Conservation (phyloP, 2,113 vertebrate genomes). For the Hemiscyllium ocellatum region DNA sequence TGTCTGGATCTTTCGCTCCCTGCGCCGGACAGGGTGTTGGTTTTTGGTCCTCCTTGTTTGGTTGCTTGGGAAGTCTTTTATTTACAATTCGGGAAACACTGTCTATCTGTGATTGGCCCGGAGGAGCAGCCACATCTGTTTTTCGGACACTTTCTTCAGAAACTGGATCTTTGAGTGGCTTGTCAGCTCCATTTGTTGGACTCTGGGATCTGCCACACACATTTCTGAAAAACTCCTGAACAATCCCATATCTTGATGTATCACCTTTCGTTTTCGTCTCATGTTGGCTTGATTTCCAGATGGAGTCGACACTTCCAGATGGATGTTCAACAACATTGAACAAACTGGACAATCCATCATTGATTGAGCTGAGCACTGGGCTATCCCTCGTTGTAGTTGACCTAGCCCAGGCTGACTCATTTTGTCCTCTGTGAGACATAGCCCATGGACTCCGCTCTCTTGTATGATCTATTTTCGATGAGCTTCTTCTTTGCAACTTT, state of each 20-base stretch:
- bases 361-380: constrained; percentile 86
- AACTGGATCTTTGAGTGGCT: constrained; percentile 42
- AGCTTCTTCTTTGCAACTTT: constrained; percentile 83
- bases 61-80: constrained; percentile 78
- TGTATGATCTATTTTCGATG: constrained; percentile 76
- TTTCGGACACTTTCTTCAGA: constrained; percentile 67
- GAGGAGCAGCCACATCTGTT: constrained; percentile 51
- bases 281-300: constrained; percentile 68
- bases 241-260: constrained; percentile 71
- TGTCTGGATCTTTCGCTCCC: constrained; percentile 52
- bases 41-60: constrained; percentile 65
- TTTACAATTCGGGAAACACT: constrained; percentile 71
- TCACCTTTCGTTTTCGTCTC: constrained; percentile 61
- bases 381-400: constrained; percentile 96
- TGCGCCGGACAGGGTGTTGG: constrained; percentile 44
- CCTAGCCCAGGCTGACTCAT: constrained; percentile 91
- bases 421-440: constrained; percentile 79
- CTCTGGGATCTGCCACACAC: constrained; percentile 69
- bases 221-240: constrained; percentile 85
- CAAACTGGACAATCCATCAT: constrained; percentile 87
- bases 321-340: constrained; percentile 90
- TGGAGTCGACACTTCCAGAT: constrained; percentile 69
- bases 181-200: constrained; percentile 52
- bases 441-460: constrained; percentile 92
- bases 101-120: constrained; percentile 59